A percentile compares a stretch with the other conserved stretches of the same genome.
These are phyloP conservation scores for Pseudochromis fuscus DNA, from an alignment of 2,797 vertebrate species.

Conservation along the genomic window DNA sequence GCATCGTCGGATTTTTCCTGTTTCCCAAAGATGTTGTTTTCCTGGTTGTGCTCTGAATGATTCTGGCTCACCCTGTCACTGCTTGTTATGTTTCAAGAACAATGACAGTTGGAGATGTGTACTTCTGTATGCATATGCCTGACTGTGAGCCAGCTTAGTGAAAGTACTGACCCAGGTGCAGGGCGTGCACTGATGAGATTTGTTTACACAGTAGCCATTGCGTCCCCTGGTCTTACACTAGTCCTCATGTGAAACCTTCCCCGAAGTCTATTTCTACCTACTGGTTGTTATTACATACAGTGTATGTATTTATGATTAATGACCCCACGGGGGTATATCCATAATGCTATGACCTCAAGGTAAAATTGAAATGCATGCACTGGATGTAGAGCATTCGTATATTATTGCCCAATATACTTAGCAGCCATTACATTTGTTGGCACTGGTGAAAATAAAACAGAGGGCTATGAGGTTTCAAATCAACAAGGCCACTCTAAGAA, in stretches of 20 bases:
- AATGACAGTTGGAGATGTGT: slow-evolving; percentile 53
- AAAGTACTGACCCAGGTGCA: slow-evolving; percentile 60
- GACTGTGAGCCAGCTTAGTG: slow-evolving; percentile 27
- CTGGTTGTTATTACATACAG: slow-evolving; percentile 73
- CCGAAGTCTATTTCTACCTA: slow-evolving; percentile 54
- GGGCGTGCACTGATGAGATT: slow-evolving; percentile 54
- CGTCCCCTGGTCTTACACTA: slow-evolving; percentile 46
- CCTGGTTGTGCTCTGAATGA: slow-evolving; percentile 44
- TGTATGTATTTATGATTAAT: slow-evolving; percentile 81
- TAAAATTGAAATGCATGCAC: slow-evolving; percentile 83
- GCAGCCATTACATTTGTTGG: slow-evolving; percentile 82
- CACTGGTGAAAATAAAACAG: slow-evolving; percentile 79
- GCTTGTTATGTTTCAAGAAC: slow-evolving; percentile 66
- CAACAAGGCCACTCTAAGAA: slow-evolving; percentile 82
- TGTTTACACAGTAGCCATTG: slow-evolving; percentile 55
- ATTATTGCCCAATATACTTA: slow-evolving; percentile 85
- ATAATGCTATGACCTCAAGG: slow-evolving; percentile 79
- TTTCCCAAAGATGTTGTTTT: slow-evolving; percentile 56
- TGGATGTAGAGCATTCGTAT: slow-evolving; percentile 79
- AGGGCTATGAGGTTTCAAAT: slow-evolving; percentile 77
- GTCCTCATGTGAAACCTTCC: slow-evolving; percentile 59
- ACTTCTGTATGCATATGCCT: slow-evolving; percentile 30
- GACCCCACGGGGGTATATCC: slow-evolving; percentile 72
- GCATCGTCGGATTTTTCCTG: slow-evolving; percentile 33
- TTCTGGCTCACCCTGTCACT: slow-evolving; percentile 58